Base-by-base conservation (phyloP, 2,113 vertebrate genomes). In the Alethe diademata region DNA sequence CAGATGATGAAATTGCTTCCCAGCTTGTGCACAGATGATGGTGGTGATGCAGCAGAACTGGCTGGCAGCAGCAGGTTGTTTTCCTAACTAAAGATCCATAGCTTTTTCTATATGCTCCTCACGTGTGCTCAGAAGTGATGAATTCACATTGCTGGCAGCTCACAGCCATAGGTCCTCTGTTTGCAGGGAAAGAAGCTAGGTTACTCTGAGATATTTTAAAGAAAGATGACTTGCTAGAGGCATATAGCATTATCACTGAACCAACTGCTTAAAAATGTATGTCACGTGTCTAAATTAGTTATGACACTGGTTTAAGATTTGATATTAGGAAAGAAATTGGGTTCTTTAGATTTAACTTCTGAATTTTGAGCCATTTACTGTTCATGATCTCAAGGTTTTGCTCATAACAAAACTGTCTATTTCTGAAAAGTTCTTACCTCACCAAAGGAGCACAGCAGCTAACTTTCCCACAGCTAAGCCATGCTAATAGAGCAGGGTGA, bases 41-140 rank as follows among this genome's bases (percentile, higher is more conserved):
- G 14, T 60, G 71, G 54, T 88, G 86, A 88, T 23, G 47, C 83
- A 86, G 88, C 82, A 92, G 67, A 75, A 60, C 40, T 57, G 71
- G 36, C 36, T 92, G 71, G 57, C 94, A 86, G 78, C 8, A 11
- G 86, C 62, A 79, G 53, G 56, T 31, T 69, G 22, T 54, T 75
- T 42, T 43, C 48, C 40, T 43, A 36, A 60, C 14, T 13, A 45
- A 16, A 70, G 67, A 76, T 61, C 15, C 8, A 28, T 2, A 64
- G 73, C 26, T 93, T 66, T 73, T 87, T 61, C 47, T 65, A 6
- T 24, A 31, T 4, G 6, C 22, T 76, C 28, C 36, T 86, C 58
- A 69, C 0, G 1, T 64, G 61, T 0, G 0, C 57, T 60, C 12
- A 23, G 5, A 81, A 62, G n/a, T 23, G 57, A 75, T 69, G 72